Evolutionary conservation across 2,888 invertebrate species (phyloP).

Genomic region (Scaptomyza flava): DNA sequence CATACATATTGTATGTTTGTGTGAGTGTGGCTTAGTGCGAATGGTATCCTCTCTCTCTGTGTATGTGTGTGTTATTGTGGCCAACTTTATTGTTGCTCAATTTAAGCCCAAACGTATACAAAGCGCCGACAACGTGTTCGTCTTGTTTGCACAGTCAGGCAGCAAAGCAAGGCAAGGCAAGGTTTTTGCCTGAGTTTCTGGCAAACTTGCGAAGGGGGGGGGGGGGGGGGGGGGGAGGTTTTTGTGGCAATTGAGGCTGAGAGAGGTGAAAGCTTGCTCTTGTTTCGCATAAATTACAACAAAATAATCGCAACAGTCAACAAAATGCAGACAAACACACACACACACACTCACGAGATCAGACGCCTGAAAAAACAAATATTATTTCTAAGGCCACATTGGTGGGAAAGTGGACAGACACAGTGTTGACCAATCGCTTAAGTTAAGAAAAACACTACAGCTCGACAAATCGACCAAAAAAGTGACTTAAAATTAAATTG

Average conservation of each 20-base stretch:
- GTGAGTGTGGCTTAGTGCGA: slow-evolving; percentile 1
- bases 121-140: slow-evolving; percentile 42
- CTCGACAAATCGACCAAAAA: background rate
- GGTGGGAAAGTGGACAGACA: slow-evolving; percentile 3
- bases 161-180: background rate
- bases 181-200: background rate
- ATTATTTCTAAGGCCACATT: slow-evolving; percentile 3
- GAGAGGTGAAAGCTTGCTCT: slow-evolving; percentile 41
- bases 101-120: slow-evolving; percentile 67
- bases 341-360: background rate
- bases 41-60: background rate
- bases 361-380: slow-evolving; percentile 5
- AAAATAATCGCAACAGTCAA: slow-evolving; percentile 80
- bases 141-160: slow-evolving; percentile 24
- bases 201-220: background rate
- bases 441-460: background rate
- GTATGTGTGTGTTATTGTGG: slow-evolving; percentile 29
- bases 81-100: slow-evolving; percentile 70
- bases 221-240: background rate
- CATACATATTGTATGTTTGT: background rate
- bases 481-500: too few relatives aligned
- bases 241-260: background rate
- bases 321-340: slow-evolving; percentile 70
- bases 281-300: slow-evolving; percentile 75
- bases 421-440: slow-evolving; percentile 3